phyloP scores from a whole-genome alignment of 2,888 invertebrate species.

The Nephrotoma flavescens region DNA sequence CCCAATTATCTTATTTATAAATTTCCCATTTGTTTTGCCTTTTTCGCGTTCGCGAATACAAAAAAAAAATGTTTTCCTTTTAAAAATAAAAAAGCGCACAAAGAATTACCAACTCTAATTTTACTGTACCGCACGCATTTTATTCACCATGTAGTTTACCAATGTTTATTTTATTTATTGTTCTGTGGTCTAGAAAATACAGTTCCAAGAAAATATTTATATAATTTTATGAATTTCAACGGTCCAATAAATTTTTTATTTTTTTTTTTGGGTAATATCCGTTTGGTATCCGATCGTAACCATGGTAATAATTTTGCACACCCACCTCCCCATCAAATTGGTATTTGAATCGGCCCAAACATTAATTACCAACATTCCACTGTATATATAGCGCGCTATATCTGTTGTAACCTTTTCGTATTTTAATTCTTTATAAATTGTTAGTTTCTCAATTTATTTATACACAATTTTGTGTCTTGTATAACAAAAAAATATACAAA shows the following conservation, averaged over 20 bases:
- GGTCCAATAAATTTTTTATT: too few species aligned
- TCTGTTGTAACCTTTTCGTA: background rate
- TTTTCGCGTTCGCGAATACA: background rate
- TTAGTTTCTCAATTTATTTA: slow-evolving; percentile 1
- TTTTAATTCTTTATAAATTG: background rate
- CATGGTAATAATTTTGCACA: background rate
- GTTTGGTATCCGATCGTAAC: background rate
- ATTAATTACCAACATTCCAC: background rate
- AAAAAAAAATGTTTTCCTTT: background rate
- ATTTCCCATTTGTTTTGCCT: background rate
- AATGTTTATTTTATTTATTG: background rate
- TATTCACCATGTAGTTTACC: background rate
- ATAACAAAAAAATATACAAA: slow-evolving; percentile 1
- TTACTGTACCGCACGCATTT: slow-evolving; percentile 1
- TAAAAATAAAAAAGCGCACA: background rate
- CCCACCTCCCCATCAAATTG: background rate
- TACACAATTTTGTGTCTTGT: background rate
- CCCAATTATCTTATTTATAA: background rate
- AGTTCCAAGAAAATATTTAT: background rate
- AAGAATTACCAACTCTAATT: background rate
- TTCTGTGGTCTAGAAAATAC: background rate
- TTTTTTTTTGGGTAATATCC: too few species aligned
- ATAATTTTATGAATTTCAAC: too few species aligned
- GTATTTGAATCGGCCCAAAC: background rate
- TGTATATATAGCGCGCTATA: background rate